Conservation (phyloP, 2,797 vertebrate genomes). For the Adrianichthys oophorus region DNA sequence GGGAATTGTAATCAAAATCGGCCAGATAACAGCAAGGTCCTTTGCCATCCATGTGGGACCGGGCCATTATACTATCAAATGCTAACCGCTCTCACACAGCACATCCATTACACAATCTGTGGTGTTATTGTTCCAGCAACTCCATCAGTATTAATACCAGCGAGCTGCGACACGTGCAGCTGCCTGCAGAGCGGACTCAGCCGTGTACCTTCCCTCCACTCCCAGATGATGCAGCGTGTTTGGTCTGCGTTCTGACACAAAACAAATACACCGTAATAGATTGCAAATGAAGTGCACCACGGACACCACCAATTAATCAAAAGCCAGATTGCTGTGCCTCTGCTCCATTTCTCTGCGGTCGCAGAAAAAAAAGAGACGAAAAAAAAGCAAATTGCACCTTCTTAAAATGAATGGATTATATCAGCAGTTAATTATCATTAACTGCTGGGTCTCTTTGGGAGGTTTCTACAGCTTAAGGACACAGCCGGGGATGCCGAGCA, state of each 20-base stretch:
- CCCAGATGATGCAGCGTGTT: conserved; percentile 76
- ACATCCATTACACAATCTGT: conserved; percentile 7
- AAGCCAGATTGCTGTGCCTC: conserved; percentile 60
- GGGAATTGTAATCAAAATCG: too few species aligned
- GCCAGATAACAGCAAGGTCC: too few species aligned
- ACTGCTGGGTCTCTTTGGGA: conserved; percentile 64
- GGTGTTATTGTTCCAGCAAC: conserved; percentile 3
- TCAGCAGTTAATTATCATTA: conserved; percentile 79
- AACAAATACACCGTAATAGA: conserved; percentile 78
- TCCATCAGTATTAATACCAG: conserved; percentile 11
- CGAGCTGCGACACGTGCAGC: conserved; percentile 4
- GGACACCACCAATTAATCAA: conserved; percentile 77
- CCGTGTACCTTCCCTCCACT: conserved; percentile 32
- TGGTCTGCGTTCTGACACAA: conserved; percentile 74
- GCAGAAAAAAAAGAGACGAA: conserved; percentile 14
- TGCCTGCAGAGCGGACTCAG: conserved; percentile 10
- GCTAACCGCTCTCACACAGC: neutral
- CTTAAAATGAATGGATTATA: conserved; percentile 74
- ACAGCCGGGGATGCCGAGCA: conserved; percentile 49
- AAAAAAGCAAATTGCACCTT: conserved; percentile 52
- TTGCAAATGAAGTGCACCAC: conserved; percentile 75
- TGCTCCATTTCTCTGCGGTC: conserved; percentile 39
- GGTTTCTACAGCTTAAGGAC: conserved; percentile 68
- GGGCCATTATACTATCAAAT: neutral
- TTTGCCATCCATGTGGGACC: too few species aligned